Conservation (phyloP, 2,888 invertebrate species). For the Spatulosminthurus flaviceps region DNA sequence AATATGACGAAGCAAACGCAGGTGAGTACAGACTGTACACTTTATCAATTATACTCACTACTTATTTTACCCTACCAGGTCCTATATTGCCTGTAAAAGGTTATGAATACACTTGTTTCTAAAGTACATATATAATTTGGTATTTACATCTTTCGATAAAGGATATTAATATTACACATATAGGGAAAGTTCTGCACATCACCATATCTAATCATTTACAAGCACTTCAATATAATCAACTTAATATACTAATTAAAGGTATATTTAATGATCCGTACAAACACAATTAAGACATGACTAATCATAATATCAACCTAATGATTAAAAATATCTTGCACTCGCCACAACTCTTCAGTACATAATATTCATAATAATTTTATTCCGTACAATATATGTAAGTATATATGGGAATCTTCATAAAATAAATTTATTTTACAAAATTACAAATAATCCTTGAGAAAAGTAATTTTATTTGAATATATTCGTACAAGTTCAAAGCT, state of each 20-base stretch:
- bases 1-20: constrained; percentile 2
- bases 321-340: neutral
- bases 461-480: neutral
- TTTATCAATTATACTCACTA: neutral
- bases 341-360: neutral
- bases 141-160: too few relatives aligned
- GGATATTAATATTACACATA: too few relatives aligned
- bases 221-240: neutral
- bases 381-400: too few relatives aligned
- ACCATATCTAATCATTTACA: neutral
- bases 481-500: neutral
- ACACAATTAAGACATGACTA: constrained; percentile 1
- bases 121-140: too few relatives aligned
- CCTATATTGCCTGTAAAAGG: neutral
- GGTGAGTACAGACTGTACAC: neutral
- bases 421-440: constrained; percentile 6
- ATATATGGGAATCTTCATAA: neutral
- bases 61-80: too few relatives aligned
- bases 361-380: neutral
- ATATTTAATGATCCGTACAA: neutral
- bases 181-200: too few relatives aligned
- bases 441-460: neutral
- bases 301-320: constrained; percentile 12
- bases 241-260: too few relatives aligned
- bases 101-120: neutral